Base-by-base conservation (phyloP, 2,888 invertebrate genomes). In the Capitulum mitella region DNA sequence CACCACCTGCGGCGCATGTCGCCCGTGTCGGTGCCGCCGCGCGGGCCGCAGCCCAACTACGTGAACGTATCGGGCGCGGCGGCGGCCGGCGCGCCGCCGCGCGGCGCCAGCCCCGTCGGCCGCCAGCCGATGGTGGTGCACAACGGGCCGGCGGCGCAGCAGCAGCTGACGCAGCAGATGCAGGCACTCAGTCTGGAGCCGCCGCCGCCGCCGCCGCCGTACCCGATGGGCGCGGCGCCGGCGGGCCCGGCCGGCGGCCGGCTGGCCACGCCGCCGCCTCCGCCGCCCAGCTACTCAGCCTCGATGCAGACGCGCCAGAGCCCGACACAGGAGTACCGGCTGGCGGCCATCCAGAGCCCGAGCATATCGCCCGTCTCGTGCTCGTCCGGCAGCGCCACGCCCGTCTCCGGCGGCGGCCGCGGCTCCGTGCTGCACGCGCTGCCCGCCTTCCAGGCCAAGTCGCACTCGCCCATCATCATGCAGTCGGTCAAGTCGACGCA, bases 401-500 rank as follows among this genome's bases (percentile, higher is more conserved):
- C 81, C 48, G 79, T 82, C 77, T 79, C 80, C 32, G 78, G 80
- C 26, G 78, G 78, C 14, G 80, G 82, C 12, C 92, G 78, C 14
- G 79, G 82, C 16, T 92, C 93, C 81, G 93, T 95, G 6, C 87
- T 93, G 79, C 92, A 92, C 85, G 92, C 93, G 77, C 93, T 95
- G 91, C 92, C 92, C 79, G 93, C 94, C 79, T 88, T 93, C 78
- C 96, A 96, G 85, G 92, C 94, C 61, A 93, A 92, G 84, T 92
- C 95, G 34, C 95, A 95, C 84, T 93, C 95, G 77, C 95, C 96
- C 14, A 94, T 97, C 82, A 96, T 97, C 81, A 97, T 97, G 95
- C 96, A 97, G 85, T 94, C 95, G 48, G 97, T 97, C 32, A 95
- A 95, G 86, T 95, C 95, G 87, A 95, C 95, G 32, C 95, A 96